Base-by-base conservation (phyloP, 2,797 vertebrate genomes). In the Squalus acanthias region DNA sequence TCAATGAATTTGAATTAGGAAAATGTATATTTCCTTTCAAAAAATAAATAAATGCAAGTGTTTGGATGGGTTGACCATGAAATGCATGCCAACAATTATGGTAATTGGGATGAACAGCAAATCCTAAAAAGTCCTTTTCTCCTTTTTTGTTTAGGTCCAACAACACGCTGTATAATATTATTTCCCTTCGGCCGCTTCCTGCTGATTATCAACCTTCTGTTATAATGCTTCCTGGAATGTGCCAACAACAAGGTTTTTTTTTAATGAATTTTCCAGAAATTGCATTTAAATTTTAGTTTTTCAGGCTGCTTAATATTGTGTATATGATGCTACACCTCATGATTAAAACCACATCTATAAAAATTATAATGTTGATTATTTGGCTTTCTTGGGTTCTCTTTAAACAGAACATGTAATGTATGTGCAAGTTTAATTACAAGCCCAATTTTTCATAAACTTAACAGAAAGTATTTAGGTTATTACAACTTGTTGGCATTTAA, bases 181-280 rank as follows among this genome's bases (percentile, higher is more conserved):
- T 99, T 70, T 99, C 99, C 85, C 98, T 99, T 97, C 98, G 98
- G 93, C 99, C 99, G 63, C 98, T 99, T 96, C 98, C 99, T 0
- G 97, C 98, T 53, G 98, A 99, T 98, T 99, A 98, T 97, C 98
- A 99, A 29, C 99, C 99, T 29, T 96, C 97, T 0, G 96, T 97
- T 95, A 98, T 99, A 97, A 97, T 97, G 96, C 97, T 98, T 96
- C 99, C 99, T 0, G 98, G 98, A 3, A 98, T 97, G 60, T 98
- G 98, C 96, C 98, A 98, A 63, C 96, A 96, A 79, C 98, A 98
- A 98, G 98, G 98, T 98, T 95, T 93, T 60, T 15, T 70, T 85
- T 85, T 50, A 26, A 13, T 53, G 7, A 57, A 13, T 10, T 72
- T 95, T 74, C 29, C 13, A 76, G 50, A 57, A 76, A 46, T 74